These are phyloP conservation scores for Acanthoscelides obtectus DNA, from an alignment of 2,888 invertebrate species.

Conservation along the genomic window DNA sequence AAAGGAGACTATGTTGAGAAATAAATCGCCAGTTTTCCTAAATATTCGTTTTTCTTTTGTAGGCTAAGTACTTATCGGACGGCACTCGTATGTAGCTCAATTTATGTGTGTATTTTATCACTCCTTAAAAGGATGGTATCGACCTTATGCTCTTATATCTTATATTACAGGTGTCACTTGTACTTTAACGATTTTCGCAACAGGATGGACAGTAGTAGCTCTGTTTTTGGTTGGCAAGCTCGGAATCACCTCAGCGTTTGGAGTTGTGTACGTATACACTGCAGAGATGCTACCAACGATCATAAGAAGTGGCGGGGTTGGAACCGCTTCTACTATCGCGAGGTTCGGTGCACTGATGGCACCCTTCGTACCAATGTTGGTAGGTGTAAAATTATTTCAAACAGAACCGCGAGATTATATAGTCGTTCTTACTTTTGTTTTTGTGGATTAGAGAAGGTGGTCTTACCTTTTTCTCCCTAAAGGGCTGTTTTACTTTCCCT, in stretches of 20 bases:
- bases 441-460: too few species aligned
- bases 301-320: slow-evolving; percentile 57
- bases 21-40: too few species aligned
- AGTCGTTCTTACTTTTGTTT: too few species aligned
- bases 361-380: slow-evolving; percentile 58
- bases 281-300: slow-evolving; percentile 54
- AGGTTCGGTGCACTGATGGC: slow-evolving; percentile 58
- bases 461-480: too few species aligned
- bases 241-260: slow-evolving; percentile 60
- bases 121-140: too few species aligned
- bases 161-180: slow-evolving; percentile 49
- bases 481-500: too few species aligned
- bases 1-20: too few species aligned
- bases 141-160: too few species aligned
- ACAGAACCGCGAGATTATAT: background rate
- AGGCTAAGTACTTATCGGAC: too few species aligned
- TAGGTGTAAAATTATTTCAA: slow-evolving; percentile 30
- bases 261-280: slow-evolving; percentile 59
- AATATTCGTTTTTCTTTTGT: too few species aligned
- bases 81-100: too few species aligned
- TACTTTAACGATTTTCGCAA: slow-evolving; percentile 52
- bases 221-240: slow-evolving; percentile 61
- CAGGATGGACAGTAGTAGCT: slow-evolving; percentile 52
- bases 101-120: background rate
- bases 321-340: slow-evolving; percentile 56